Evolutionary conservation across 2,888 invertebrate species (phyloP).

Genomic region (Carpatolechia fugitivella): DNA sequence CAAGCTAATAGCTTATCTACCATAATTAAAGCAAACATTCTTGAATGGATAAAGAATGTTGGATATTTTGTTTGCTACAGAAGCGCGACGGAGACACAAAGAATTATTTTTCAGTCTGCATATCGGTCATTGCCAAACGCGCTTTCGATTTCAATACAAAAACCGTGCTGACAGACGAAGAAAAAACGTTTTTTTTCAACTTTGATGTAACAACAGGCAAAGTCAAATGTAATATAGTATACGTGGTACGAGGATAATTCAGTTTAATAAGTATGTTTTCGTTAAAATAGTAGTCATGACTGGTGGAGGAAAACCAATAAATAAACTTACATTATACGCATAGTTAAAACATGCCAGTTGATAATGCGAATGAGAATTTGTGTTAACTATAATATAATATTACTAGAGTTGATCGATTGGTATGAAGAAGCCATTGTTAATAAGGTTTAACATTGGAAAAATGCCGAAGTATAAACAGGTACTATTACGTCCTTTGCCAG

Average conservation of each 20-base stretch:
- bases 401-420: too few relatives aligned
- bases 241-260: background rate
- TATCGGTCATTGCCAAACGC: conserved; percentile 68
- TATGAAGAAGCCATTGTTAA: too few relatives aligned
- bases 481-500: background rate
- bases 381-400: conserved; percentile 2
- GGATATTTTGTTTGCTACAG: conserved; percentile 21
- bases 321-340: background rate
- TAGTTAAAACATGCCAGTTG: background rate
- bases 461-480: background rate
- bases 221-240: background rate
- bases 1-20: background rate
- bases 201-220: background rate
- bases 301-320: conserved; percentile 11
- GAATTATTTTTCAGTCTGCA: conserved; percentile 63
- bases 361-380: background rate
- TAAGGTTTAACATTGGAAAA: background rate
- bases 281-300: background rate
- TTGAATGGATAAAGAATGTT: background rate
- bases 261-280: background rate
- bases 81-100: conserved; percentile 32
- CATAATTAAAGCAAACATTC: background rate
- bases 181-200: conserved; percentile 13
- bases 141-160: conserved; percentile 57
- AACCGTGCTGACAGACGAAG: conserved; percentile 31